Evolutionary conservation across 2,888 invertebrate species (phyloP).

Genomic region (Thecocarcelia acutangulata): DNA sequence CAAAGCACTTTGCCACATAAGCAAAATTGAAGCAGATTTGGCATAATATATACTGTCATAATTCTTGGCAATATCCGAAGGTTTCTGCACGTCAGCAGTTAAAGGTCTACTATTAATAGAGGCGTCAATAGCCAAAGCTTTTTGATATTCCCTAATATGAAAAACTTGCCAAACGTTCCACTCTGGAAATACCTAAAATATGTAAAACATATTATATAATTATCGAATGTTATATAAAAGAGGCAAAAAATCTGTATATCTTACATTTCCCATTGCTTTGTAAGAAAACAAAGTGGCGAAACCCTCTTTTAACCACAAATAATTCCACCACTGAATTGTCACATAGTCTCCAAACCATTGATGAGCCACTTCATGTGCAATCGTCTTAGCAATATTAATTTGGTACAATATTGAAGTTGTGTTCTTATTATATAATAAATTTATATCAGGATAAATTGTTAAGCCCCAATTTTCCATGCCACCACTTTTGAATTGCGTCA

Average conservation of each 20-base stretch:
- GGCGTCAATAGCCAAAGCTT: conserved; percentile 88
- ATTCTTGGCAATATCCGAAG: conserved; percentile 90
- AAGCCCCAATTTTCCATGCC: no score
- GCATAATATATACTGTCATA: conserved; percentile 93
- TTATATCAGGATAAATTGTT: conserved; percentile 78
- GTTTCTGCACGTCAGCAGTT: conserved; percentile 89
- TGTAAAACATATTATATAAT: background rate
- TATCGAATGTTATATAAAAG: conserved; percentile 77
- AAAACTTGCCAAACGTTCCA: no score
- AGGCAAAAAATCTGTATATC: no score
- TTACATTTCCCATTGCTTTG: no score
- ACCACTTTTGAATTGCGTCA: no score
- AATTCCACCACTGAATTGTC: conserved; percentile 87
- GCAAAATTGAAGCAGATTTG: conserved; percentile 88
- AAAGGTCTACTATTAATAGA: conserved; percentile 89
- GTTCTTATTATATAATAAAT: conserved; percentile 75
- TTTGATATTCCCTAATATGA: conserved; percentile 82
- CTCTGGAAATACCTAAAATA: conserved; percentile 82
- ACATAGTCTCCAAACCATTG: conserved; percentile 92
- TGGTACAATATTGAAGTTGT: conserved; percentile 76
- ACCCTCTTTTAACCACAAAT: conserved; percentile 87
- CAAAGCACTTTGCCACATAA: no score
- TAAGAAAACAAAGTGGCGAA: no score
- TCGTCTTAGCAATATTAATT: conserved; percentile 82
- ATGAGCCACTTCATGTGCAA: no score